Conservation (phyloP, 2,888 invertebrate species). For the Calliphora vomitoria region DNA sequence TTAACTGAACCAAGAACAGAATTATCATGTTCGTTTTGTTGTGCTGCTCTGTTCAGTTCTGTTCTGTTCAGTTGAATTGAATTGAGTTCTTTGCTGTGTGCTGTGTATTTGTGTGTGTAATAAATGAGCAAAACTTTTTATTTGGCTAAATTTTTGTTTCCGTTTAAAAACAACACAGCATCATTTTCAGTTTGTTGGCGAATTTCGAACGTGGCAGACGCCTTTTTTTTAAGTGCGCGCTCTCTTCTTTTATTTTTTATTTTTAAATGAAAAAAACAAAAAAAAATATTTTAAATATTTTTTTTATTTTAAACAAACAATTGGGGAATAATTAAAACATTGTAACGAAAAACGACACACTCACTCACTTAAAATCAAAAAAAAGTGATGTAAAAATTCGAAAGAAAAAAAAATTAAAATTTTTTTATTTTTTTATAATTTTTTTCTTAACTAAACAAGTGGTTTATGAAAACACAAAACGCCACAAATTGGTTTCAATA, state of each 20-base stretch:
- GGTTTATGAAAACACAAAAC: constrained; percentile 34
- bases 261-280: constrained; percentile 68
- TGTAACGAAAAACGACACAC: constrained; percentile 27
- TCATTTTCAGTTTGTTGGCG: constrained; percentile 81
- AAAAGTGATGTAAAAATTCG: constrained; percentile 48
- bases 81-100: constrained; percentile 17
- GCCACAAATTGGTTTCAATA: constrained; percentile 52
- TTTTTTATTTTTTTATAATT: constrained; percentile 4
- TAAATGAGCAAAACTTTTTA: constrained; percentile 33
- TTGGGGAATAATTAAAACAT: constrained; percentile 29
- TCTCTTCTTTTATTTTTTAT: constrained; percentile 73
- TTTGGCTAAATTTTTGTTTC: constrained; percentile 69
- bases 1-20: not conserved
- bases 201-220: constrained; percentile 81
- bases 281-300: constrained; percentile 65
- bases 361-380: not conserved
- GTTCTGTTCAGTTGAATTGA: constrained; percentile 7
- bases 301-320: constrained; percentile 59
- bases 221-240: constrained; percentile 75
- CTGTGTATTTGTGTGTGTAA: constrained; percentile 9
- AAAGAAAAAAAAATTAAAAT: constrained; percentile 51
- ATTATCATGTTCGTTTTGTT: not conserved
- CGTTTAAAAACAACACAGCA: constrained; percentile 74
- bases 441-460: constrained; percentile 45
- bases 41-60: constrained; percentile 31